Conservation (phyloP, 2,797 vertebrate genomes). For the Graptemys geographica region DNA sequence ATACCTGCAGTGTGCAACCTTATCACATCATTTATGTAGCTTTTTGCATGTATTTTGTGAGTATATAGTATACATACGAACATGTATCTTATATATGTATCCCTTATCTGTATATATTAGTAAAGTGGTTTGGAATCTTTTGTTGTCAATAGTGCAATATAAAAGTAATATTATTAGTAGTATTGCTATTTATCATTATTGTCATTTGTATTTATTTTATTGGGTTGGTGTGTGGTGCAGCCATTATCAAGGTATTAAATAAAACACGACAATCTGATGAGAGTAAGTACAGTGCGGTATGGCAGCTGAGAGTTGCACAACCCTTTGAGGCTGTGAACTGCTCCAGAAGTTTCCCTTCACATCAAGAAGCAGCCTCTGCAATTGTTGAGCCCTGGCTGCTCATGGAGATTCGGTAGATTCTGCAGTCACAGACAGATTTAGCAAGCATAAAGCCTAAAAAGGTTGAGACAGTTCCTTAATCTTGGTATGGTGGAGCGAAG, state of each 20-base stretch:
- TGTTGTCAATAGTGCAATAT: not conserved
- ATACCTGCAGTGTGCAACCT: not conserved
- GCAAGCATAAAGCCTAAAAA: constrained; percentile 14
- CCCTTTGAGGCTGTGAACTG: not conserved
- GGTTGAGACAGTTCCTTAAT: constrained; percentile 27
- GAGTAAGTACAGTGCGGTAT: not conserved
- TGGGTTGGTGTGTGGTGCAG: not conserved
- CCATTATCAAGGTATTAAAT: not conserved
- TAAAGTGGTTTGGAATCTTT: not conserved
- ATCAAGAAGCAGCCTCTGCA: constrained; percentile 15
- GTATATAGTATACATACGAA: not conserved
- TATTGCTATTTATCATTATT: not conserved
- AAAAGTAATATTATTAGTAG: not conserved
- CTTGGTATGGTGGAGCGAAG: constrained; percentile 30
- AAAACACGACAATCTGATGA: not conserved
- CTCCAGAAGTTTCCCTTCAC: not conserved
- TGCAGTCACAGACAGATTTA: not conserved
- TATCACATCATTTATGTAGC: not conserved
- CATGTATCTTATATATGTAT: not conserved
- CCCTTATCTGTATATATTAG: not conserved
- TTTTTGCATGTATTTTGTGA: not conserved
- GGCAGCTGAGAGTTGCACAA: constrained; percentile 6
- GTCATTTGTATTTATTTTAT: not conserved
- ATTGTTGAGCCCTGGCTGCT: constrained; percentile 37
- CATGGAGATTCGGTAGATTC: constrained; percentile 7